A percentile compares a stretch with the other conserved stretches of the same genome.
phyloP scores from a whole-genome alignment of 2,113 vertebrate species.

The Vireo altiloquus region DNA sequence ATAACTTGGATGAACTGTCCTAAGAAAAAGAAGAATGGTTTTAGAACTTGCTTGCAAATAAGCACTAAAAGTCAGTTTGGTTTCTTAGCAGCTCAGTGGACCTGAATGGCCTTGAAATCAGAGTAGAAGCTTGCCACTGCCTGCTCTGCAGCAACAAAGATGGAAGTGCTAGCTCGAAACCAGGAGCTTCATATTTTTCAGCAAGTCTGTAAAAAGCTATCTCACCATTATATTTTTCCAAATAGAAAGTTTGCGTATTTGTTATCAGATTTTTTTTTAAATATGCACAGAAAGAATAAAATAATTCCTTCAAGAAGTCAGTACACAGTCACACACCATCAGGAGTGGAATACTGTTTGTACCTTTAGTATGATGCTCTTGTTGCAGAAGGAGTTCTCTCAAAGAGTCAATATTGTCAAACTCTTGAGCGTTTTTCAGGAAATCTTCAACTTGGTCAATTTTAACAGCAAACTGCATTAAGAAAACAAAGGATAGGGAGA shows the following conservation, averaged over 20 bases:
- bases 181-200: background rate
- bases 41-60: background rate
- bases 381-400: conserved; percentile 72
- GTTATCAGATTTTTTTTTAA: background rate
- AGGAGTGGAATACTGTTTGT: background rate
- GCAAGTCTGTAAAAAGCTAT: background rate
- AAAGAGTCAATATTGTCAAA: conserved; percentile 65
- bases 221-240: background rate
- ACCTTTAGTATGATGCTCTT: conserved; percentile 81
- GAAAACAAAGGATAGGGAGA: background rate
- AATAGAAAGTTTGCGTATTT: background rate
- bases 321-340: too few relatives aligned
- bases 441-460: conserved; percentile 83
- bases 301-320: background rate
- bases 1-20: background rate
- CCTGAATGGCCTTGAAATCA: background rate
- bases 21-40: background rate
- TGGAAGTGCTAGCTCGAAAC: background rate
- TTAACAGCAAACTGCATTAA: conserved; percentile 81
- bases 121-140: background rate
- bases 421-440: conserved; percentile 69
- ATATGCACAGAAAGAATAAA: background rate
- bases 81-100: background rate
- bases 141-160: background rate
- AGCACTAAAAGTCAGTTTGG: background rate